These are phyloP conservation scores for Unio delphinus DNA, from an alignment of 2,888 invertebrate genomes.

Conservation along the genomic window DNA sequence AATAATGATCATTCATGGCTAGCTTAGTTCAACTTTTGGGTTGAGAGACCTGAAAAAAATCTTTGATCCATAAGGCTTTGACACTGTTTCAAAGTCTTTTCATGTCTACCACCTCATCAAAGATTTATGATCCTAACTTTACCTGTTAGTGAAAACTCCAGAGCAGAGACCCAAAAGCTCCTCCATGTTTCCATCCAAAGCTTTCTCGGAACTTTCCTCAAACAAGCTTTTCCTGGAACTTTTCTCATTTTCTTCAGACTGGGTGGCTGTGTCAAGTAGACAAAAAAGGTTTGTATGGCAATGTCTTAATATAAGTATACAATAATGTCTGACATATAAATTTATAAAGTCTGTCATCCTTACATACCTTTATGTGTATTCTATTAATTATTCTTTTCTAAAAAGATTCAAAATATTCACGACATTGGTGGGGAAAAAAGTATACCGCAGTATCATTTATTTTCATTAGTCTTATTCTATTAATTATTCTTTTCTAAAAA, in stretches of 20 bases:
- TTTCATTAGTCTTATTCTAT: too few species aligned
- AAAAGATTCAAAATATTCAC: too few species aligned
- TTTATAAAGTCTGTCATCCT: neutral
- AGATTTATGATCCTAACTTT: neutral
- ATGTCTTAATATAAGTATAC: too few species aligned
- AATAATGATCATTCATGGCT: too few species aligned
- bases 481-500: too few species aligned
- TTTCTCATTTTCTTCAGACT: constrained; percentile 24
- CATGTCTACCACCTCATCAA: neutral
- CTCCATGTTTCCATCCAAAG: constrained; percentile 47
- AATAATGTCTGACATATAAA: neutral
- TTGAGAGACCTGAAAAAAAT: too few species aligned
- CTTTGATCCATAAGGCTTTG: neutral
- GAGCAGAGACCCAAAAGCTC: constrained; percentile 73
- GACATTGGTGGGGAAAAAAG: too few species aligned
- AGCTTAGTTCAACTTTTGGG: too few species aligned
- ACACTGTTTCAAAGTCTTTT: neutral
- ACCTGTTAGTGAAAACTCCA: constrained; percentile 74
- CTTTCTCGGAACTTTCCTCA: constrained; percentile 22
- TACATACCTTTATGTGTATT: too few species aligned
- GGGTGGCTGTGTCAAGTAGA: constrained; percentile 11
- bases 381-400: too few species aligned
- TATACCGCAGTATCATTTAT: too few species aligned
- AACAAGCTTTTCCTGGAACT: constrained; percentile 42
- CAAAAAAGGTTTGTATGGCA: too few species aligned